These are phyloP conservation scores for Virgularia gustaviana DNA, from an alignment of 92 coral and sea anemone genomes.

Conservation along the genomic window DNA sequence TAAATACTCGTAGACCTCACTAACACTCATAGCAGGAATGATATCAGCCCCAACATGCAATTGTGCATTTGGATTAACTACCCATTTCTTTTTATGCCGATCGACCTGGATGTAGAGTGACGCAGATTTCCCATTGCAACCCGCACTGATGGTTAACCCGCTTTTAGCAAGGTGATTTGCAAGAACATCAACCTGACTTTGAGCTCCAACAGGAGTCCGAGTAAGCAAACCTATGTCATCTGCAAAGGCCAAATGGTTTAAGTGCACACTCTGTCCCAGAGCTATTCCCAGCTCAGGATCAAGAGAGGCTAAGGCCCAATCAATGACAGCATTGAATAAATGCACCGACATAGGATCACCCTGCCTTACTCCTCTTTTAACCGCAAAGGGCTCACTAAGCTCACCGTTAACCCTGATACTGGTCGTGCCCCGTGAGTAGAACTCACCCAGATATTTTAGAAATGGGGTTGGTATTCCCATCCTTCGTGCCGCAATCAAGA, in stretches of 20 bases:
- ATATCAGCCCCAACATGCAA: not conserved
- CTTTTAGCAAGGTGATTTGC: not conserved
- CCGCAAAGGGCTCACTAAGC: not conserved
- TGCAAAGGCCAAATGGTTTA: not conserved
- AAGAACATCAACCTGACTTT: not conserved
- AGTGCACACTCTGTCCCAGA: not conserved
- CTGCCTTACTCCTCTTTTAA: not conserved
- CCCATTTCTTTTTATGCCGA: not conserved
- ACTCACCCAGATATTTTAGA: slow-evolving; percentile 11
- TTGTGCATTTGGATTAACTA: not conserved
- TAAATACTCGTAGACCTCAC: not conserved
- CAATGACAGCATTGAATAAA: not conserved
- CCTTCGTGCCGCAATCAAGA: not conserved
- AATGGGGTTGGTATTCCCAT: slow-evolving; percentile 27
- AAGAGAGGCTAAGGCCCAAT: not conserved
- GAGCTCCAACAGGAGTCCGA: not conserved
- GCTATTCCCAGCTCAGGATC: not conserved
- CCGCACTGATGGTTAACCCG: not conserved
- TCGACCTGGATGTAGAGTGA: too few relatives aligned
- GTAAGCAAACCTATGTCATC: not conserved
- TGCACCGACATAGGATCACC: slow-evolving; percentile 1
- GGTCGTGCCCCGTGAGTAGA: not conserved
- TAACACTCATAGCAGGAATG: not conserved
- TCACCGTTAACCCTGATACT: not conserved
- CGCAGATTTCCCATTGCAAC: not conserved